Evolutionary conservation across 2,888 invertebrate genomes (phyloP), one percentile per base, ranked within the genome.

Genomic region (Brachyptera risi): DNA sequence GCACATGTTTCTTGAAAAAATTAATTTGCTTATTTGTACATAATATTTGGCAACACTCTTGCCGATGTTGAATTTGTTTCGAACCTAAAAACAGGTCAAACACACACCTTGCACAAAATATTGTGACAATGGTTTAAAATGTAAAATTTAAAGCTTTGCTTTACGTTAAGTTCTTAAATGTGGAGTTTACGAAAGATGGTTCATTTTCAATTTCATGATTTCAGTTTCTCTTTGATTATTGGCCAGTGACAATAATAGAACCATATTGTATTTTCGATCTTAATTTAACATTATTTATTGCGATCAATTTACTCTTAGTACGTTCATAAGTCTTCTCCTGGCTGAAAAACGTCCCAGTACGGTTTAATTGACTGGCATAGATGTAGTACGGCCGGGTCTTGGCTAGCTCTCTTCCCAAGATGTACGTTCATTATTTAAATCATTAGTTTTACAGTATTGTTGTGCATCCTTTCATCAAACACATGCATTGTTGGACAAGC

Each of bases 1-100:
- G 69, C 68, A 69, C 68, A 69, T 69, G 69, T 69, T 69, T 65
- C 57, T 68, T 69, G 69, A 69, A 69, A 68, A 68, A 69, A 67
- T 67, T 67, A 65, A 65, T 62, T 64, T 67, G 54, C 65, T 68
- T 56, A 42, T 65, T 65, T 65, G 64, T 65, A 65, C 64, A 65
- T 31, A 31, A 7, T 7, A 21, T 17, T 17, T 21, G 21, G 19
- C 44, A 19, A 9, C 4, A 4, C 11, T 44, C 4, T 21, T 19
- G 44, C 44, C 44, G 21, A 15, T 38, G 40, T 38, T 38, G 40
- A 38, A 15, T 38, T 38, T 31, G 44, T 44, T 44, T 44, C 44
- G 21, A 44, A 44, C 7, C 11, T 44, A 11, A 44, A 19, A 44
- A 44, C 11, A 17, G 40, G 44, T 21, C 21, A 21, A 21, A 44